These are phyloP conservation scores for Atlantisia rogersi DNA, from an alignment of 2,113 vertebrate species.

Conservation along the genomic window DNA sequence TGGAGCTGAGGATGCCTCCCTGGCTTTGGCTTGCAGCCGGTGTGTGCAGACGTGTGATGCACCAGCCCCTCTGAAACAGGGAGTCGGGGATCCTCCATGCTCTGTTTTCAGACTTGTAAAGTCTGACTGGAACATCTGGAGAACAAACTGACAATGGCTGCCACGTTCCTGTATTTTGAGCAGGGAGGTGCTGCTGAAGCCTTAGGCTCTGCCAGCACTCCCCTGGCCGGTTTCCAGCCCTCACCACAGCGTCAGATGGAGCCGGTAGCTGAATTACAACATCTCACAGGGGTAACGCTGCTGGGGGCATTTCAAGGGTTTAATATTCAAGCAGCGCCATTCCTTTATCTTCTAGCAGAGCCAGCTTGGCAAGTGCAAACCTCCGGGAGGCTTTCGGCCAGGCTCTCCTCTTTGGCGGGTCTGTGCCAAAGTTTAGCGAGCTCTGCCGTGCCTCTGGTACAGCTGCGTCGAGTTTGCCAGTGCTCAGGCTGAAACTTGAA, in stretches of 20 bases:
- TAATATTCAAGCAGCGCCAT: neutral
- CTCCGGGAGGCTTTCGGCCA: neutral
- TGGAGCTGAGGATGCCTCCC: neutral
- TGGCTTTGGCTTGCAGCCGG: neutral
- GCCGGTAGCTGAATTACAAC: neutral
- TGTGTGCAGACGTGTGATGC: neutral
- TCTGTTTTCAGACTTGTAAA: neutral
- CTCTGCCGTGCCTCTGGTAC: neutral
- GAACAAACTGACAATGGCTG: neutral
- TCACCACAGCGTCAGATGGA: rapidly evolving
- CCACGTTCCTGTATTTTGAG: neutral
- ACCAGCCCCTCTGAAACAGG: neutral
- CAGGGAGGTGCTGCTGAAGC: neutral
- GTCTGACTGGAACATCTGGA: neutral
- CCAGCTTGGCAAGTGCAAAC: neutral
- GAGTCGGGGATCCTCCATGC: rapidly evolving
- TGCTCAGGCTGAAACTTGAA: conserved; percentile 7
- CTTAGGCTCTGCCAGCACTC: neutral
- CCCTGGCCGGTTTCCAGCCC: neutral
- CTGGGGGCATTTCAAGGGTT: neutral
- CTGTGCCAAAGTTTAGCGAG: conserved; percentile 5
- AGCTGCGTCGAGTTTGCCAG: rapidly evolving
- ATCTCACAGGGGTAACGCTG: neutral
- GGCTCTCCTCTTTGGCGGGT: neutral
- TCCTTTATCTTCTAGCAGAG: conserved; percentile 26